Evolutionary conservation across 2,888 invertebrate genomes (phyloP).

Genomic region (Gastrophysa polygoni): DNA sequence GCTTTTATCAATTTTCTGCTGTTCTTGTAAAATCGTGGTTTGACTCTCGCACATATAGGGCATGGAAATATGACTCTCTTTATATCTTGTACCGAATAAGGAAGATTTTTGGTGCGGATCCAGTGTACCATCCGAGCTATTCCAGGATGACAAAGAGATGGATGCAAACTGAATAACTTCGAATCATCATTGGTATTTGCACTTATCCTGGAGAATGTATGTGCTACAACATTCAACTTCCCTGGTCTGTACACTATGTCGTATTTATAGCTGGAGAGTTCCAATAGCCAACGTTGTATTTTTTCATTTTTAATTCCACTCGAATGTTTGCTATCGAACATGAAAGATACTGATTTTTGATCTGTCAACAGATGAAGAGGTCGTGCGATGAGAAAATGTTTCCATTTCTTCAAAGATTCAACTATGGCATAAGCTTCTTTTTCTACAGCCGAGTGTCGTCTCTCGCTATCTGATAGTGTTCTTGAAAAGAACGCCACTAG

Average conservation of each 20-base stretch:
- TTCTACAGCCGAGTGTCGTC: conserved; percentile 10
- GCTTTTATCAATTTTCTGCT: background rate
- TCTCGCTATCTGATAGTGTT: background rate
- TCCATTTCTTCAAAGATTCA: conserved; percentile 19
- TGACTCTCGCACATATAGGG: background rate
- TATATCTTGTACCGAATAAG: background rate
- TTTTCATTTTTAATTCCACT: conserved; percentile 10
- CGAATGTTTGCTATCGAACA: background rate
- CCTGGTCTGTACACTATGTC: conserved; percentile 11
- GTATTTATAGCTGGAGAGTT: conserved; percentile 3
- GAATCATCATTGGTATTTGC: background rate
- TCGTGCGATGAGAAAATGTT: conserved; percentile 10
- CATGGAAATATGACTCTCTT: background rate
- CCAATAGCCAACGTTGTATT: conserved; percentile 5
- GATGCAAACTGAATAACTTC: background rate
- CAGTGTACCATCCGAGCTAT: conserved; percentile 3
- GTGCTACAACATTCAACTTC: background rate
- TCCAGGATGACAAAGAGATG: conserved; percentile 5
- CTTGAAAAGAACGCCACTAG: conserved; percentile 23
- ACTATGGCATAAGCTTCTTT: conserved; percentile 24
- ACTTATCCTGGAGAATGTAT: conserved; percentile 9
- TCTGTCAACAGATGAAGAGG: conserved; percentile 11
- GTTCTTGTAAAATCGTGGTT: background rate
- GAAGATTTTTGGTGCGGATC: background rate
- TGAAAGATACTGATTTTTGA: background rate